Conservation (phyloP, 2,888 invertebrate genomes). For the Pterostichus niger region DNA sequence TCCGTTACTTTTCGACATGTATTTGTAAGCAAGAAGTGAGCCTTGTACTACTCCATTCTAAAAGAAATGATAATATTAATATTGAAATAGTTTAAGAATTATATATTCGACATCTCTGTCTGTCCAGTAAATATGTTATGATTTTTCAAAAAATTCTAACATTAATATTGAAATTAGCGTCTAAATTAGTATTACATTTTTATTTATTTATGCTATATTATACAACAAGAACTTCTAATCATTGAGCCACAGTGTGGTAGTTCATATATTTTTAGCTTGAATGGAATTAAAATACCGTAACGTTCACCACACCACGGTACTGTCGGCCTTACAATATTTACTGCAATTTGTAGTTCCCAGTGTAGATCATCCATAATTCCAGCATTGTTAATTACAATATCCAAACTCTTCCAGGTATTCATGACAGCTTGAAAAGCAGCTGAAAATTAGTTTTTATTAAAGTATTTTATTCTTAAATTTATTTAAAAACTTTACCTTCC, state of each 20-base stretch:
- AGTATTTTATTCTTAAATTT: not conserved
- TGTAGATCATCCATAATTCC: conserved; percentile 88
- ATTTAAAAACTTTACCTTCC: conserved; percentile 79
- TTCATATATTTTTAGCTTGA: too few relatives aligned
- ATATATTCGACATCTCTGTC: too few relatives aligned
- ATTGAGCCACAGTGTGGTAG: too few relatives aligned
- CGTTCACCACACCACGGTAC: too few relatives aligned
- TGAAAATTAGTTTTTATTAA: not conserved
- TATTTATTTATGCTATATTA: too few relatives aligned
- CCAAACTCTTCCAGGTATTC: conserved; percentile 75
- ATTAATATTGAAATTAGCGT: too few relatives aligned
- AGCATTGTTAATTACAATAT: conserved; percentile 86
- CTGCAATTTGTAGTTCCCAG: conserved; percentile 86
- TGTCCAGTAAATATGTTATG: too few relatives aligned
- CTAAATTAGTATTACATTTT: too few relatives aligned
- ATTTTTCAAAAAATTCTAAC: too few relatives aligned
- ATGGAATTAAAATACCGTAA: too few relatives aligned
- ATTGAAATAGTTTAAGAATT: too few relatives aligned
- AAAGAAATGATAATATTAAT: conserved; percentile 70
- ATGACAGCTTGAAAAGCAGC: conserved; percentile 73
- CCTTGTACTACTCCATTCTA: conserved; percentile 76
- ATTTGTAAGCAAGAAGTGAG: conserved; percentile 78
- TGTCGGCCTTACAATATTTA: conserved; percentile 76
- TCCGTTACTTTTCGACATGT: conserved; percentile 80
- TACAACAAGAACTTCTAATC: too few relatives aligned